phyloP scores from a whole-genome alignment of 2,797 vertebrate species.

The Rhynchotus rufescens region DNA sequence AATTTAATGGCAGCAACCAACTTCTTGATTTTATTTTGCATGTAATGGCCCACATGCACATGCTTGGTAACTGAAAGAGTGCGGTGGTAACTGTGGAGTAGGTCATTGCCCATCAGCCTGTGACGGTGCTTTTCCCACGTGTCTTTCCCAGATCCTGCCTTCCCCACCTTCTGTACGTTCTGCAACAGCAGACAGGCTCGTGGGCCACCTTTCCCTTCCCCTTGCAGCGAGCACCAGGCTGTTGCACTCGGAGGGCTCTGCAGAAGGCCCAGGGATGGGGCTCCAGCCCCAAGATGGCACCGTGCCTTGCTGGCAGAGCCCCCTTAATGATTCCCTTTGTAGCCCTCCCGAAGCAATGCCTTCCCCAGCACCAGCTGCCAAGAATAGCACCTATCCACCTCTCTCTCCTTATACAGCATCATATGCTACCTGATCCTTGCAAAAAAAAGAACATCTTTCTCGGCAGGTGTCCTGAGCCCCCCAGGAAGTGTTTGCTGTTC shows the following conservation, averaged over 20 bases:
- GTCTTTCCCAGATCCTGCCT: background rate
- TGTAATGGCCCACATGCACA: background rate
- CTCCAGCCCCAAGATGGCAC: background rate
- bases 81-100: background rate
- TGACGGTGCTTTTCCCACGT: rapidly evolving
- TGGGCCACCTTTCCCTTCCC: background rate
- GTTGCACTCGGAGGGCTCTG: background rate
- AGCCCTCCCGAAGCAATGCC: background rate
- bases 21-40: conserved; percentile 18
- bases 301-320: rapidly evolving
- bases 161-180: background rate
- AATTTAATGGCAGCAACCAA: background rate
- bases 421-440: conserved; percentile 31
- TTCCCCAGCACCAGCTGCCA: background rate
- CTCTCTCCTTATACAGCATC: background rate
- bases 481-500: conserved; percentile 67
- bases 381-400: background rate
- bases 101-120: background rate
- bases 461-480: conserved; percentile 60
- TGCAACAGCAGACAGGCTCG: background rate
- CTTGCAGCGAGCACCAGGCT: background rate
- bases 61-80: background rate
- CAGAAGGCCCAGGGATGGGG: background rate
- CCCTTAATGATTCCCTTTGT: rapidly evolving
- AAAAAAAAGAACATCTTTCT: conserved; percentile 42